Conservation (phyloP, 2,888 invertebrate species). For the Shargacucullia verbasci region DNA sequence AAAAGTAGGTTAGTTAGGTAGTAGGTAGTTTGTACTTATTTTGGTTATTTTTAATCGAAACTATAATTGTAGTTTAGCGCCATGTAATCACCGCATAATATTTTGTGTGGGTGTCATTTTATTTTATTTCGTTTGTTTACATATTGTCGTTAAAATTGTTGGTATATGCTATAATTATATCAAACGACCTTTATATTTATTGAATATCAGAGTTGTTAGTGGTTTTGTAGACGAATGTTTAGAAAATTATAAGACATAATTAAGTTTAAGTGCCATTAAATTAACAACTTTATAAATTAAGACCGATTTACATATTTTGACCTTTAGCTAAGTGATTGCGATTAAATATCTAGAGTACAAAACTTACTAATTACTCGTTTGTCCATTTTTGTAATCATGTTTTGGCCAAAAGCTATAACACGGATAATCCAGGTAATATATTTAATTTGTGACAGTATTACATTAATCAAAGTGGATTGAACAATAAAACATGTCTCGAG, state of each 20-base stretch:
- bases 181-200: constrained; percentile 34
- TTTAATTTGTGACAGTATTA: constrained; percentile 32
- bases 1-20: constrained; percentile 58
- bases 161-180: constrained; percentile 35
- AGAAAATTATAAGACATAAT: constrained; percentile 36
- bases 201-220: constrained; percentile 32
- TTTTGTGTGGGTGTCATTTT: constrained; percentile 42
- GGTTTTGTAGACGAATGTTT: constrained; percentile 25
- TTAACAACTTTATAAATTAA: constrained; percentile 32
- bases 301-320: constrained; percentile 41
- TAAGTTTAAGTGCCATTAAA: constrained; percentile 26
- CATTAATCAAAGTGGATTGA: constrained; percentile 41
- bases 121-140: constrained; percentile 33
- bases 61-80: constrained; percentile 45
- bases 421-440: constrained; percentile 44
- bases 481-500: constrained; percentile 47
- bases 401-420: constrained; percentile 30
- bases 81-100: constrained; percentile 50
- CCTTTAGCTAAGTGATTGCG: constrained; percentile 48
- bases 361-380: constrained; percentile 44
- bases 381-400: constrained; percentile 47
- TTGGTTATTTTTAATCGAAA: constrained; percentile 29
- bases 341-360: constrained; percentile 30
- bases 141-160: constrained; percentile 31
- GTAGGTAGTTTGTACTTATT: constrained; percentile 39